A percentile compares a stretch with the other conserved stretches of the same genome.
phyloP scores from a whole-genome alignment of 2,113 vertebrate genomes.

The Chaenogobius annularis region DNA sequence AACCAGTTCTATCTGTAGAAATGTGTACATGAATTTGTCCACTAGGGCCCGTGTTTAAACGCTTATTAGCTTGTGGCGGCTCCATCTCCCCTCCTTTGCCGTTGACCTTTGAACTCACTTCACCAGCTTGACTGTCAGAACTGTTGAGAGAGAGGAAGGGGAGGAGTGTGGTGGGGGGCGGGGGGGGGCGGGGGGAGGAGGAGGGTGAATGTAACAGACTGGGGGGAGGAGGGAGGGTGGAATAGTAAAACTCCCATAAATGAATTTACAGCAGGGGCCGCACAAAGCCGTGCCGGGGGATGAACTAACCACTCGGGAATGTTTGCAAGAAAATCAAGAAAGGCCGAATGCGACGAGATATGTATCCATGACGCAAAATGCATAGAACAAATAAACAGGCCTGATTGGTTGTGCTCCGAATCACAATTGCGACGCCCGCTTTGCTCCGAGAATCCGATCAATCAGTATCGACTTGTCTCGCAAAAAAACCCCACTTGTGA shows the following conservation, averaged over 20 bases:
- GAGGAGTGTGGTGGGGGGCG: too few species aligned
- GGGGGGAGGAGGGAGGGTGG: too few species aligned
- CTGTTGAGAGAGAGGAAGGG: slow-evolving; percentile 10
- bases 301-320: slow-evolving; percentile 74
- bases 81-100: slow-evolving; percentile 7
- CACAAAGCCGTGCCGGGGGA: slow-evolving; percentile 61
- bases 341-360: background rate
- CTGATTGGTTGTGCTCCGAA: slow-evolving; percentile 15
- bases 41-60: background rate
- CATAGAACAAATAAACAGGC: slow-evolving; percentile 29
- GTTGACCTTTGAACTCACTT: slow-evolving; percentile 40
- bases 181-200: too few species aligned
- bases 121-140: slow-evolving; percentile 19
- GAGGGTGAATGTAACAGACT: too few species aligned
- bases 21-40: background rate
- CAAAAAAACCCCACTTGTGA: slow-evolving; percentile 45
- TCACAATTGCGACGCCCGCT: background rate
- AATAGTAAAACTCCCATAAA: slow-evolving; percentile 51
- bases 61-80: slow-evolving; percentile 8
- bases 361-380: slow-evolving; percentile 16
- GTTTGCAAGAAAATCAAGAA: slow-evolving; percentile 30
- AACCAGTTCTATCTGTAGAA: background rate
- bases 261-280: slow-evolving; percentile 64
- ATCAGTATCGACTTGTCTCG: slow-evolving; percentile 19
- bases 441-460: slow-evolving; percentile 20